These are phyloP conservation scores for Drosophila nasuta DNA, from an alignment of 1,140 invertebrate species.

Conservation along the genomic window DNA sequence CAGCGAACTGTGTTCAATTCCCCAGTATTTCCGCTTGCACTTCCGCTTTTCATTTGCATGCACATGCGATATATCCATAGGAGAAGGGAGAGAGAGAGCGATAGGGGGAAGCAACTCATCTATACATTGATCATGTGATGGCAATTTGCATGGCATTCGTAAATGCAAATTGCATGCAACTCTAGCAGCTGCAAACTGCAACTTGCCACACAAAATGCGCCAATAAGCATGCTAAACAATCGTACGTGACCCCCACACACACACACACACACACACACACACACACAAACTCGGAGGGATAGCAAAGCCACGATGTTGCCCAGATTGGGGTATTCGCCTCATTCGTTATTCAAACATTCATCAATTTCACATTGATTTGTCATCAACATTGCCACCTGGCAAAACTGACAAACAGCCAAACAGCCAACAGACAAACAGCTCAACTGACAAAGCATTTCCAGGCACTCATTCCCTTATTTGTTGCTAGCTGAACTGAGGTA, in stretches of 20 bases:
- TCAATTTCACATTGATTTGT: constrained; percentile 72
- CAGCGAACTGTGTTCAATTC: constrained; percentile 40
- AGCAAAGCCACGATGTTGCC: background rate
- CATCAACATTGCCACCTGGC: constrained; percentile 24
- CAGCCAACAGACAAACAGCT: background rate
- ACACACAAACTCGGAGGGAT: too few species aligned
- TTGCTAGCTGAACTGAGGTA: background rate
- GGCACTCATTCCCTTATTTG: background rate
- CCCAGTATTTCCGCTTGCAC: constrained; percentile 50
- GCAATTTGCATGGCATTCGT: constrained; percentile 48
- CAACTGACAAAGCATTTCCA: background rate
- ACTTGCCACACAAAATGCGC: constrained; percentile 58
- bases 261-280: too few species aligned
- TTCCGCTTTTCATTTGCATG: constrained; percentile 76
- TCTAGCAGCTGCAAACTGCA: constrained; percentile 33
- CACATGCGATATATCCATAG: constrained; percentile 33
- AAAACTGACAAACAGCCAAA: constrained; percentile 3
- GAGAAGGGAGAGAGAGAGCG: too few species aligned
- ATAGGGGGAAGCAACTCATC: background rate
- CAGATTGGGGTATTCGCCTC: background rate
- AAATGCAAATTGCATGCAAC: constrained; percentile 55
- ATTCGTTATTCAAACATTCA: constrained; percentile 47
- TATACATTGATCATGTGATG: constrained; percentile 38
- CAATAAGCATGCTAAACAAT: constrained; percentile 80
- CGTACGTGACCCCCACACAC: constrained; percentile 25